Base-by-base conservation (phyloP, 2,113 vertebrate species). In the Lutjanus erythropterus region DNA sequence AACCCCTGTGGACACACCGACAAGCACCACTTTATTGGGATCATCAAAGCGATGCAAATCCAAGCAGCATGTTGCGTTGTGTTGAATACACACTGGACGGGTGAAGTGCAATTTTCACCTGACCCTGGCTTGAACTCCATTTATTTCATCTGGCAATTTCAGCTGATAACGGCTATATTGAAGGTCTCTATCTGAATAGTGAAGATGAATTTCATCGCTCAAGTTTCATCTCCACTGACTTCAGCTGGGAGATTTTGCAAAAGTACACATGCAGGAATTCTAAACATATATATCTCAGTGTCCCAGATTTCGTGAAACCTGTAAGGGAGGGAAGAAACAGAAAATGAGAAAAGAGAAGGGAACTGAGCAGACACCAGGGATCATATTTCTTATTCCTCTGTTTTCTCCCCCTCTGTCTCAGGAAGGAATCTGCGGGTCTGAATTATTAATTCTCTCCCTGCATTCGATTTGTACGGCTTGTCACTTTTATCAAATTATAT, bases 401-500 rank as follows among this genome's bases (percentile, higher is more conserved):
- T 88, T 76, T 86, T 78, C 59, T 78, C 72, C 74, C 79, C 70
- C 67, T 78, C 75, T 81, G 79, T 91, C 74, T 91, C 80, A 71
- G 71, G 80, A 75, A 91, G 83, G 72, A 91, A 88, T 91, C 80
- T 55, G 71, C 31, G n/a, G 79, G 75, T 88, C 85, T 94, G 87
- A 94, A 94, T 95, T 94, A 94, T 95, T 94, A 92, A 94, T 94
- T 86, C 74, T 49, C 68, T 82, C 78, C 74, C 90, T 82, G 75
- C 90, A 79, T 92, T 93, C 83, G 55, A 91, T 94, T 93, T 94
- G 91, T 93, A 91, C 76, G 67, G 67, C 83, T 86, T 94, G 91
- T 94, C 92, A 94, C 89, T 92, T 94, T 94, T 86, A 93, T 93
- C 82, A 92, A 93, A 94, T 94, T 91, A 92, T 91, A 83, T 81